Conservation (phyloP, 2,888 invertebrate species). For the Conomelus anceps region DNA sequence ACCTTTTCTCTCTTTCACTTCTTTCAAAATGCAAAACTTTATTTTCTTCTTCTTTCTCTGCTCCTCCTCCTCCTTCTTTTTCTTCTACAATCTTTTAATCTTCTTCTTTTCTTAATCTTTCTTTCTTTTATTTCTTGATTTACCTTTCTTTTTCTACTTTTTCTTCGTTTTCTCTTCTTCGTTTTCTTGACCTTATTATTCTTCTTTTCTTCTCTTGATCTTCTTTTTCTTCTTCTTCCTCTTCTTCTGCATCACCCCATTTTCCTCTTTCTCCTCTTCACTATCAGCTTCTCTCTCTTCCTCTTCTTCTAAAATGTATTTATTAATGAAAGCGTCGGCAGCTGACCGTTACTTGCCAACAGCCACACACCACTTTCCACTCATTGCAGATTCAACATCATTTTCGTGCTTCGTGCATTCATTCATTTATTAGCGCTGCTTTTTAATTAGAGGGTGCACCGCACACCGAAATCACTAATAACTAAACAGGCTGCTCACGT, state of each 20-base stretch:
- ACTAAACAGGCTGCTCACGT: neutral
- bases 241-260: neutral
- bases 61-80: no score
- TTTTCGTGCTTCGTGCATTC: neutral
- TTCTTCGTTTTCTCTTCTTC: neutral
- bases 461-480: no score
- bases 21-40: no score
- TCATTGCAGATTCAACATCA: neutral
- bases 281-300: no score
- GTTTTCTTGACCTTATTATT: neutral
- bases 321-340: neutral
- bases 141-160: neutral
- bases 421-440: neutral
- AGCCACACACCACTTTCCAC: neutral
- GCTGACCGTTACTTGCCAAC: neutral
- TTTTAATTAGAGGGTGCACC: neutral
- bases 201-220: neutral
- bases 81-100: no score
- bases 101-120: no score
- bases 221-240: neutral
- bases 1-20: no score
- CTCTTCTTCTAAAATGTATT: no score
- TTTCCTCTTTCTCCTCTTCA: neutral
- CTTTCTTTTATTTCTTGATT: no score
- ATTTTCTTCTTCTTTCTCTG: no score